phyloP scores from a whole-genome alignment of 2,888 invertebrate genomes.

The Latrodectus hesperus region DNA sequence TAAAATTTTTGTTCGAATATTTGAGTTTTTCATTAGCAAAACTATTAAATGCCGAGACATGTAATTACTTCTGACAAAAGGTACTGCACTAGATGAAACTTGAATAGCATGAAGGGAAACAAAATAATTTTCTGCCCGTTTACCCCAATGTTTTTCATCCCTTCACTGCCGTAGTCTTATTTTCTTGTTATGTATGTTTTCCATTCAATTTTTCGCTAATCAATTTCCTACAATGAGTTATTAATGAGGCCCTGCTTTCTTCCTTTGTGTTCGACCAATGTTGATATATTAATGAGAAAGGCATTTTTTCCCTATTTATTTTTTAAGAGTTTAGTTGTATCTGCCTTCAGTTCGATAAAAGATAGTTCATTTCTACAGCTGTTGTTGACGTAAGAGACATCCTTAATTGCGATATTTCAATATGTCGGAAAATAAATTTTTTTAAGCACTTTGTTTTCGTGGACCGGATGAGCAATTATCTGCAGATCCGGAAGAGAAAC shows the following conservation, averaged over 20 bases:
- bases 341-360: no score
- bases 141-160: neutral
- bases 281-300: constrained; percentile 4
- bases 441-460: neutral
- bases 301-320: neutral
- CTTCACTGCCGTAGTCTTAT: neutral
- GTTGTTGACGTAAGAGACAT: neutral
- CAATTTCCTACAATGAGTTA: constrained; percentile 34
- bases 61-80: constrained; percentile 52
- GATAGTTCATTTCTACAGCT: neutral
- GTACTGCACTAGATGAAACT: neutral
- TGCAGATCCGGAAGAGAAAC: no score
- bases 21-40: constrained; percentile 1
- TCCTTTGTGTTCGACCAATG: constrained; percentile 3
- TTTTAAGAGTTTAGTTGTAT: neutral
- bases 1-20: neutral
- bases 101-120: constrained; percentile 12
- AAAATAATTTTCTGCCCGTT: constrained; percentile 12
- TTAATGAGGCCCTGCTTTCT: constrained; percentile 29
- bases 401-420: constrained; percentile 1
- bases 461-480: no score
- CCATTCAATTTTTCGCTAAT: constrained; percentile 49
- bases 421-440: constrained; percentile 1
- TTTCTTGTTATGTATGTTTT: constrained; percentile 4
- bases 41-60: constrained; percentile 27